These are phyloP conservation scores for Stratiolaelaps scimitus DNA, from an alignment of 1,140 invertebrate genomes.

Conservation along the genomic window DNA sequence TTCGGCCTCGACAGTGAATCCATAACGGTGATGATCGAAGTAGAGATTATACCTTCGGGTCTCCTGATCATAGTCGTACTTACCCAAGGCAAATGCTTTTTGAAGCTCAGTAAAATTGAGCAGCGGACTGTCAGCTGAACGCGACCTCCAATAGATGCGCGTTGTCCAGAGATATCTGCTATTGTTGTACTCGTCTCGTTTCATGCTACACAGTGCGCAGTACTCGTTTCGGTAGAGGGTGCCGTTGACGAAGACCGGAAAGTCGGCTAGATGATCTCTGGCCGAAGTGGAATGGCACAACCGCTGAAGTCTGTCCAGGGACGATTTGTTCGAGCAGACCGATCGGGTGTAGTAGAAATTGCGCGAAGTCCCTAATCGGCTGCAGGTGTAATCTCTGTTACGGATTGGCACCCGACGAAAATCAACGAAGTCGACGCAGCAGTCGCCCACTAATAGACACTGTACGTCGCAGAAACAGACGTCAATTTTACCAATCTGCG, in stretches of 20 bases:
- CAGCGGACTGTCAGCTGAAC: too few species aligned
- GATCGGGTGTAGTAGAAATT: constrained; percentile 6
- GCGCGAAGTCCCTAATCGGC: background rate
- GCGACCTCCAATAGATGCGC: too few species aligned
- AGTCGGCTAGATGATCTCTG: background rate
- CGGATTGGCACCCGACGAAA: background rate
- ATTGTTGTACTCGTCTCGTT: too few species aligned
- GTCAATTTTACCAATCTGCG: background rate
- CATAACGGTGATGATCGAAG: too few species aligned
- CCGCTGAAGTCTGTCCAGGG: background rate
- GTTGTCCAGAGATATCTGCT: too few species aligned
- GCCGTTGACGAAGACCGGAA: background rate
- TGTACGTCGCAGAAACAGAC: background rate
- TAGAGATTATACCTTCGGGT: too few species aligned
- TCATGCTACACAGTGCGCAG: background rate
- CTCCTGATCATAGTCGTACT: too few species aligned
- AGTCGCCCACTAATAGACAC: background rate
- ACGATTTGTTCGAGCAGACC: background rate
- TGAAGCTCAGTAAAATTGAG: too few species aligned
- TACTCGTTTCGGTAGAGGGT: constrained; percentile 7
- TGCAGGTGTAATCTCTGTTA: background rate
- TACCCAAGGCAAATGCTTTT: too few species aligned
- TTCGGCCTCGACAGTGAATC: constrained; percentile 4
- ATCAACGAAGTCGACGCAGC: background rate
- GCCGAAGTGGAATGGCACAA: background rate